These are phyloP conservation scores for Crenichthys baileyi DNA, from an alignment of 2,797 vertebrate species.

Conservation along the genomic window DNA sequence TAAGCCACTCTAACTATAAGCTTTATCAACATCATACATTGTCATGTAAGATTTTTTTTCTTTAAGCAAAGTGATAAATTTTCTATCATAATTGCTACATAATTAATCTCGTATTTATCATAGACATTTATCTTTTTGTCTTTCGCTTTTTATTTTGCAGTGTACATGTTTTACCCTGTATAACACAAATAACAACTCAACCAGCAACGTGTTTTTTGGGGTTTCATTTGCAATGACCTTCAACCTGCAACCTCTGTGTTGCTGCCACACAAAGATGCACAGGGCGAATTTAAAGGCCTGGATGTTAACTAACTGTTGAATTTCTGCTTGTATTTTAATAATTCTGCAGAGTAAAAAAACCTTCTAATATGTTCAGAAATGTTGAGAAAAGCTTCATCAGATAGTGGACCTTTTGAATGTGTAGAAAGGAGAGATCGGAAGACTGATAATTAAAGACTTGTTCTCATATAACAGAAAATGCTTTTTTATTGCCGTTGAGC, in stretches of 20 bases:
- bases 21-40: too few relatives aligned
- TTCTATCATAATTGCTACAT: too few relatives aligned
- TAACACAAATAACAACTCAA: neutral
- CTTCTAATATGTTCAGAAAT: too few relatives aligned
- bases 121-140: too few relatives aligned
- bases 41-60: too few relatives aligned
- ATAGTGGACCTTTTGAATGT: neutral
- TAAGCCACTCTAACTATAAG: too few relatives aligned
- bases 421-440: neutral
- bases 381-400: neutral
- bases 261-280: neutral
- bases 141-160: neutral
- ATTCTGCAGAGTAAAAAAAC: neutral
- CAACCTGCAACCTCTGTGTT: neutral
- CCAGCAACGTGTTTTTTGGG: neutral
- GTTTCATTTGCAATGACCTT: neutral
- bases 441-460: neutral
- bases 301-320: slow-evolving; percentile 5
- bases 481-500: neutral
- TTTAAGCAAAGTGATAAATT: too few relatives aligned
- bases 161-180: too few relatives aligned
- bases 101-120: too few relatives aligned
- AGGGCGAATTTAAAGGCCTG: slow-evolving; percentile 7
- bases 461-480: neutral
- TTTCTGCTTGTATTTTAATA: neutral